A percentile compares a stretch with the other conserved stretches of the same genome.
Evolutionary conservation across 2,888 invertebrate genomes (phyloP).

Genomic region (Hyalella azteca): DNA sequence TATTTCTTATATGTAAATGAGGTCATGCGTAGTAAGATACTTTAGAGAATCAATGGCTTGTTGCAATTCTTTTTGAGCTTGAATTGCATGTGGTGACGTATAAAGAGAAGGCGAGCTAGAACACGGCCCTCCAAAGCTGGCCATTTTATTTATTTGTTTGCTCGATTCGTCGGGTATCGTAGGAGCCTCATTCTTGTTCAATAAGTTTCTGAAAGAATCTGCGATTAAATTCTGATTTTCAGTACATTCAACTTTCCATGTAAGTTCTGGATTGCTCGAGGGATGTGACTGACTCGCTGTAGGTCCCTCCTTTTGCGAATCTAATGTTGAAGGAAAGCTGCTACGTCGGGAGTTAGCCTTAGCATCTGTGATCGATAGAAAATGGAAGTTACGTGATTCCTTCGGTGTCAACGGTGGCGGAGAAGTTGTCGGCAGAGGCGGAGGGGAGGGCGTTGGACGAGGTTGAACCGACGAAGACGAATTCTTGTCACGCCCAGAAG

Average conservation of each 20-base stretch:
- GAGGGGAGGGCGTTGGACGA: not conserved
- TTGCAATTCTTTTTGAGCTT: constrained; percentile 13
- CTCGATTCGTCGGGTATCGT: no score
- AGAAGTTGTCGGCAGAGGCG: not conserved
- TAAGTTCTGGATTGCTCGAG: not conserved
- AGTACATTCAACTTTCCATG: not conserved
- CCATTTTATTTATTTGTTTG: not conserved
- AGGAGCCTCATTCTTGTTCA: not conserved
- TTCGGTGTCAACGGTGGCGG: constrained; percentile 1
- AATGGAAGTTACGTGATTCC: not conserved
- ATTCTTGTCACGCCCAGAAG: no score
- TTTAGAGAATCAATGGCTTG: constrained; percentile 12
- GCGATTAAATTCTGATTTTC: not conserved
- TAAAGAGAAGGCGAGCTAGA: not conserved
- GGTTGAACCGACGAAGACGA: not conserved
- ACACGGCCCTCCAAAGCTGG: not conserved
- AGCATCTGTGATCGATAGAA: not conserved
- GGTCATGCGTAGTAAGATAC: constrained; percentile 19
- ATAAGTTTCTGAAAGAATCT: not conserved
- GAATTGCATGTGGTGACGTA: not conserved
- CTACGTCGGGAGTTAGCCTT: not conserved
- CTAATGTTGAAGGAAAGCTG: not conserved
- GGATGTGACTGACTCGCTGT: not conserved
- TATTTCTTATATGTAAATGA: constrained; percentile 9
- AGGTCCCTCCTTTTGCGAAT: not conserved